Evolutionary conservation across 1,140 invertebrate genomes (phyloP), one percentile per base, ranked within the genome.

Genomic region (Stegodyphus dumicola): DNA sequence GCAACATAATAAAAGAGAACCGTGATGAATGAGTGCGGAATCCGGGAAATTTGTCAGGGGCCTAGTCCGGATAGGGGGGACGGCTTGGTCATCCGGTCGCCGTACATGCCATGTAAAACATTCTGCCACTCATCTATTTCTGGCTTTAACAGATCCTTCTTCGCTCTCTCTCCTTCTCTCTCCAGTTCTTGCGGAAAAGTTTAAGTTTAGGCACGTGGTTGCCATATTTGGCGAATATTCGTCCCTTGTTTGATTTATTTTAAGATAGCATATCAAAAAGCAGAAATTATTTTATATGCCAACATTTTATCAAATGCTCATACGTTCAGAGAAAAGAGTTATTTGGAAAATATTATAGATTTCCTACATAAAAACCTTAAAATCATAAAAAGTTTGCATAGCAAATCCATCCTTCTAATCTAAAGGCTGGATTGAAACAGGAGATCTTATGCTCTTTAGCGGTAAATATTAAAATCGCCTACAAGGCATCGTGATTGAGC

Each of bases 71-170:
- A 78, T 78, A 51, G 76, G 76, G 76, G 33, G 33, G 33, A 33
- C 33, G 33, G 33, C 33, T 69, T 75, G 79, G 79, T 83, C 79
- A 83, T 83, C 79, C 79, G 70, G 79, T 54, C 77, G 77, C 49
- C 79, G 69, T 80, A 67, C 78, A 80, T 70, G 67, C 78, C 79
- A 83, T 83, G 79, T 83, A 83, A 83, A 83, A 83, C 79, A 83
- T 83, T 74, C 71, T 83, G 70, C 71, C 71, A 66, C 69, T 83
- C 79, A 83, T 83, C 79, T 54, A 83, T 83, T 67, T 74, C 70
- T 74, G 54, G 79, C 79, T 83, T 83, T 75, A 83, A 52, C 53
- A 64, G 54, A 80, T 80, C 78, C 69, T 69, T 67, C 65, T 67
- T 60, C 33, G 33, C 33, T 33, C 33, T 33, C 33, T 33, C 33